phyloP scores from a whole-genome alignment of 2,888 invertebrate species.

The Dioctria rufipes region DNA sequence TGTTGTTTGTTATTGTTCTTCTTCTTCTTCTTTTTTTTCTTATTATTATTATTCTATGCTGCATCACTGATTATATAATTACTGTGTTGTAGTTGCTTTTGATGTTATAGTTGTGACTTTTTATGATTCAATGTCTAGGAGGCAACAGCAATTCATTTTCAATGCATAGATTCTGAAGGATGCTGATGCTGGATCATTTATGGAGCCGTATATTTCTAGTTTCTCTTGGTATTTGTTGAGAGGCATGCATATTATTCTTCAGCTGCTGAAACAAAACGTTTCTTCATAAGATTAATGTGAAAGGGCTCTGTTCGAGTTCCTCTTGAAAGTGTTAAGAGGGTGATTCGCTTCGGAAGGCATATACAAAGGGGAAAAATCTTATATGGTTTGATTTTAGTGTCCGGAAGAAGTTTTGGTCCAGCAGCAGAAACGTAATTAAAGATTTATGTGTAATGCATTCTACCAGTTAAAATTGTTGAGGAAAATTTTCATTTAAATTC shows the following conservation, averaged over 20 bases:
- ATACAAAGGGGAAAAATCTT: constrained; percentile 44
- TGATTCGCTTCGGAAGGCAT: constrained; percentile 48
- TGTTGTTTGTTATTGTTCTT: too few species aligned
- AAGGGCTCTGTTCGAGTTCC: constrained; percentile 11
- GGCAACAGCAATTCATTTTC: constrained; percentile 3
- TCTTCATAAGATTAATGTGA: neutral
- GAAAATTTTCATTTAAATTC: neutral
- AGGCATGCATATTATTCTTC: constrained; percentile 7
- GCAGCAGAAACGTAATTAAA: constrained; percentile 6
- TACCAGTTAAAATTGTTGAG: neutral
- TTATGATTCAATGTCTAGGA: constrained; percentile 14
- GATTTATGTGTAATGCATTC: neutral
- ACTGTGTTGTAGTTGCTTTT: constrained; percentile 25
- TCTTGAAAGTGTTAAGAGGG: constrained; percentile 41
- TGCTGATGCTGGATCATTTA: constrained; percentile 41
- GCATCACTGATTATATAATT: constrained; percentile 56
- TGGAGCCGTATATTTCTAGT: constrained; percentile 32
- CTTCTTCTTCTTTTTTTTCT: too few species aligned
- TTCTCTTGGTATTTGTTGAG: neutral
- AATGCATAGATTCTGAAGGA: constrained; percentile 20
- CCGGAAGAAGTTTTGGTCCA: constrained; percentile 34
- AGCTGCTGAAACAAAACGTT: neutral
- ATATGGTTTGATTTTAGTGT: constrained; percentile 5
- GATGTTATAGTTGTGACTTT: constrained; percentile 24
- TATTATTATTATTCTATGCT: constrained; percentile 12